Conservation (phyloP, 2,797 vertebrate genomes). For the Rhynchotus rufescens region DNA sequence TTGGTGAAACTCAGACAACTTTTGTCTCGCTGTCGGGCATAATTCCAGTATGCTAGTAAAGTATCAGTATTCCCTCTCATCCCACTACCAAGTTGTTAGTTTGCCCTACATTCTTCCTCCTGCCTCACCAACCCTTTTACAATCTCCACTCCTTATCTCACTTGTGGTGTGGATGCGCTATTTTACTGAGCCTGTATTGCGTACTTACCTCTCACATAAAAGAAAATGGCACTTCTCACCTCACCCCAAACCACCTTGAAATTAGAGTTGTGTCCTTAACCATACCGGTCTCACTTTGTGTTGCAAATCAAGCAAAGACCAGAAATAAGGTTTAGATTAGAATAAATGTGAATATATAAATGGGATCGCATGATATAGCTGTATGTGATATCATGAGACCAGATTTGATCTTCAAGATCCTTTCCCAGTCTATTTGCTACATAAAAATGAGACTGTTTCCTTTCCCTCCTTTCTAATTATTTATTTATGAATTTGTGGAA, state of each 20-base stretch:
- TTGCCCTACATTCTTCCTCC: background rate
- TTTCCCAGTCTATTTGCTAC: background rate
- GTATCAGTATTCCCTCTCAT: background rate
- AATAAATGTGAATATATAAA: background rate
- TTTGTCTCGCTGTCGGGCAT: background rate
- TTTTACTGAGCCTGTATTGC: background rate
- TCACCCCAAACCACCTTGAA: background rate
- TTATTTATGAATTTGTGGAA: background rate
- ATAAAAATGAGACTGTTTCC: background rate
- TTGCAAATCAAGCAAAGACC: background rate
- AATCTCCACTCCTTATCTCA: background rate
- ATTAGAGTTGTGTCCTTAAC: background rate
- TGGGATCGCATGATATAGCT: background rate
- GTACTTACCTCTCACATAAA: background rate
- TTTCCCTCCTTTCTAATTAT: background rate
- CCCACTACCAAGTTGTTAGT: background rate
- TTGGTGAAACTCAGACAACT: conserved; percentile 29
- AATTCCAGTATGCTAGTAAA: background rate
- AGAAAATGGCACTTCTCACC: background rate
- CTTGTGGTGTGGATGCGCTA: background rate
- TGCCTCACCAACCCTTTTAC: background rate
- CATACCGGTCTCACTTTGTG: background rate
- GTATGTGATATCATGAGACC: background rate
- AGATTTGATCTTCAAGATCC: background rate
- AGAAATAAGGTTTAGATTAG: background rate